phyloP scores from a whole-genome alignment of 2,888 invertebrate species.

The Nycteola revayana region DNA sequence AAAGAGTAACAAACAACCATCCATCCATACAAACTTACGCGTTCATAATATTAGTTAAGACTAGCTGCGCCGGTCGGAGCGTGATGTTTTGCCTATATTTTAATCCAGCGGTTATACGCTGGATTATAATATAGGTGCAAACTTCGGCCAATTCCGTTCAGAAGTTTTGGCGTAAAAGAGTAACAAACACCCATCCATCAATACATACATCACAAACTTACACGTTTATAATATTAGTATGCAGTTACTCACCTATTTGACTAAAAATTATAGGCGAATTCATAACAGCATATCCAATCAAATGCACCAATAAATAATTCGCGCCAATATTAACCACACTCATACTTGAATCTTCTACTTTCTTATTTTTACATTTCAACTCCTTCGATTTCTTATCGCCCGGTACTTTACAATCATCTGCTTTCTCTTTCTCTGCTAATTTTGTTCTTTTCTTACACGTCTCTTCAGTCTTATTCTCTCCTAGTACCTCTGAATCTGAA shows the following conservation, averaged over 20 bases:
- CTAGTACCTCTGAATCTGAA: conserved; percentile 23
- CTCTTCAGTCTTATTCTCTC: conserved; percentile 17
- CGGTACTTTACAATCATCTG: conserved; percentile 31
- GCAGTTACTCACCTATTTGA: conserved; percentile 57
- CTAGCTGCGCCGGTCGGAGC: too few relatives aligned
- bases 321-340: conserved; percentile 74
- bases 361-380: conserved; percentile 18
- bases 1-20: too few relatives aligned
- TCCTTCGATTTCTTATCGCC: conserved; percentile 32
- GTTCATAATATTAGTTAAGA: too few relatives aligned
- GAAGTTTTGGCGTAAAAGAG: too few relatives aligned
- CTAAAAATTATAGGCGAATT: conserved; percentile 63
- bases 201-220: too few relatives aligned
- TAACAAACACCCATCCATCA: too few relatives aligned
- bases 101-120: too few relatives aligned
- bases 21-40: too few relatives aligned
- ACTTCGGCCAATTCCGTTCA: too few relatives aligned
- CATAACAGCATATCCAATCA: conserved; percentile 78
- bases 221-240: too few relatives aligned
- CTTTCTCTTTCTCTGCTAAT: conserved; percentile 20
- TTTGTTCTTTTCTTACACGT: conserved; percentile 13
- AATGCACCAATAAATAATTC: conserved; percentile 76
- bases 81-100: too few relatives aligned
- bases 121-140: too few relatives aligned
- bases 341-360: conserved; percentile 41